Conservation (phyloP, 2,113 vertebrate genomes). For the Cynopterus brachyotis region DNA sequence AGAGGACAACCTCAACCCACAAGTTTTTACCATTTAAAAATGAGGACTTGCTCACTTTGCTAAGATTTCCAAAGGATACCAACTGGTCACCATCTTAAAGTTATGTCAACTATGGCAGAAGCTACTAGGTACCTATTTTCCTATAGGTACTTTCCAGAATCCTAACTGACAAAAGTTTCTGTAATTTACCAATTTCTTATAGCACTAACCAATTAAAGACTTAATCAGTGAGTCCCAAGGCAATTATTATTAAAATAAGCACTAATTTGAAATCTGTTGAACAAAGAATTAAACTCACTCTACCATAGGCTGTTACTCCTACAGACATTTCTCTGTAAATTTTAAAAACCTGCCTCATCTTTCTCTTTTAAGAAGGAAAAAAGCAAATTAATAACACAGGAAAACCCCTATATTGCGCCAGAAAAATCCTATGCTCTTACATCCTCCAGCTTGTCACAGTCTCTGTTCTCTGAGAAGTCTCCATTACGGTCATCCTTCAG, state of each 20-base stretch:
- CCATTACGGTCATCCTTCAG: conserved; percentile 96
- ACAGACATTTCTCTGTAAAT: background rate
- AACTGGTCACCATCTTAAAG: background rate
- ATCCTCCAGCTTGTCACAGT: conserved; percentile 91
- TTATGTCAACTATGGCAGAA: background rate
- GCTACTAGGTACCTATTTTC: background rate
- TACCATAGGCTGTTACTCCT: background rate
- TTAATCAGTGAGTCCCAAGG: background rate
- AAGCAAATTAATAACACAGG: background rate
- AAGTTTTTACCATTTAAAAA: background rate
- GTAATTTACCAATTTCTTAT: background rate
- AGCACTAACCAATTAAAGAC: background rate
- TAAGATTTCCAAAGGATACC: background rate
- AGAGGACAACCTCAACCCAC: background rate
- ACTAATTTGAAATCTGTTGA: background rate
- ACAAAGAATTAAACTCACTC: background rate
- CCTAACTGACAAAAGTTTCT: background rate
- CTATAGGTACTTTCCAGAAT: too few species aligned
- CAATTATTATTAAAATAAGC: background rate
- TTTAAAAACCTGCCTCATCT: background rate
- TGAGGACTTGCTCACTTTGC: background rate
- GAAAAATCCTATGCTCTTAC: conserved; percentile 81
- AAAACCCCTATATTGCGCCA: background rate
- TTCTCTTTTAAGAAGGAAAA: background rate
- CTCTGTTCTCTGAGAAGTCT: conserved; percentile 92